These are phyloP conservation scores for Pteria penguin DNA, from an alignment of 2,888 invertebrate species.

Conservation along the genomic window DNA sequence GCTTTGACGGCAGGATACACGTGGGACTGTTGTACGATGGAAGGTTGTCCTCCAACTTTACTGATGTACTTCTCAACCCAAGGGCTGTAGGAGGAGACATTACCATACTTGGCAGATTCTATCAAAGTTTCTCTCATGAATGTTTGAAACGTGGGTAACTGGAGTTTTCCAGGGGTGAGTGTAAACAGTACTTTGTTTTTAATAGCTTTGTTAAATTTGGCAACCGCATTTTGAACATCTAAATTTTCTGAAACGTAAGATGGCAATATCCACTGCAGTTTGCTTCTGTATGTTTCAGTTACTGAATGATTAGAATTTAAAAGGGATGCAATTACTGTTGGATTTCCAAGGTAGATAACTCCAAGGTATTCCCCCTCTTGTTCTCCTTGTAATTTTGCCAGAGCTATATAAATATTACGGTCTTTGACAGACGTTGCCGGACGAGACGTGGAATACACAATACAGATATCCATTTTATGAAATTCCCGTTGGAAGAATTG, in stretches of 20 bases:
- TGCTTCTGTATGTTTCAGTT: background rate
- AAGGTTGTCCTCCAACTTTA: too few relatives aligned
- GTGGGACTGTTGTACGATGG: background rate
- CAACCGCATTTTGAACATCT: background rate
- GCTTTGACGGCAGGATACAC: background rate
- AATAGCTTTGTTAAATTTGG: background rate
- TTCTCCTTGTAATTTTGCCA: slow-evolving; percentile 1
- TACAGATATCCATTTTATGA: slow-evolving; percentile 35
- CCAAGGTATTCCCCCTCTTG: slow-evolving; percentile 28
- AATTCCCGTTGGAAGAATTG: background rate
- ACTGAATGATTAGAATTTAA: background rate
- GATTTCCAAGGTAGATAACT: slow-evolving; percentile 29
- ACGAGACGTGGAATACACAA: slow-evolving; percentile 3
- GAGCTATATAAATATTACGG: background rate
- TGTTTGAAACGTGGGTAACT: background rate
- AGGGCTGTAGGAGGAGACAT: background rate
- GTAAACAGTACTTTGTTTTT: background rate
- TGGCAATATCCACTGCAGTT: slow-evolving; percentile 20
- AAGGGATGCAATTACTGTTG: background rate
- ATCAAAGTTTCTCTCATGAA: background rate
- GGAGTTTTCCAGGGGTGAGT: background rate
- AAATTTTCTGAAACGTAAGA: slow-evolving; percentile 7
- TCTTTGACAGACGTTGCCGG: background rate
- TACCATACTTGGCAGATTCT: background rate
- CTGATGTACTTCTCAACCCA: background rate